Percentiles rank a stretch among this genome's conserved stretches.
Evolutionary conservation across 1,140 invertebrate genomes (phyloP).

Genomic region (Parasteatoda tepidariorum): DNA sequence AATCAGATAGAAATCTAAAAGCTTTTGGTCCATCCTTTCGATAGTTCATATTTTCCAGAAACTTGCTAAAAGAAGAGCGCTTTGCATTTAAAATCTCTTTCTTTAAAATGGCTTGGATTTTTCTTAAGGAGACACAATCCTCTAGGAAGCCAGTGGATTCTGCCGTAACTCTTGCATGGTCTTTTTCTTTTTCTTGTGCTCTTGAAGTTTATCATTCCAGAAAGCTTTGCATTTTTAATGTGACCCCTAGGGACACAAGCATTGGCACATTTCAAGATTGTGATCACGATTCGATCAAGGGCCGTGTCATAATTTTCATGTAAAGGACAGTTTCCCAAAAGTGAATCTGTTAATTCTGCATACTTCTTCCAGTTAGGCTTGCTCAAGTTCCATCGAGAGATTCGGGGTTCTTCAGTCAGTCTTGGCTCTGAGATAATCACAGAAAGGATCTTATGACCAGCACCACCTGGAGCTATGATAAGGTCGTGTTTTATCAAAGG

Average conservation of each 20-base stretch:
- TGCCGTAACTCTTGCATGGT: background rate
- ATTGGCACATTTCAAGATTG: background rate
- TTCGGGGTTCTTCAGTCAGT: background rate
- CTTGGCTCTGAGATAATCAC: background rate
- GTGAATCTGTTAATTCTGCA: too few species aligned
- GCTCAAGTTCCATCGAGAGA: background rate
- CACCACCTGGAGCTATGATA: background rate
- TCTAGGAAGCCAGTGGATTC: background rate
- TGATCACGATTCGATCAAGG: background rate
- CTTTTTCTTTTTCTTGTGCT: background rate
- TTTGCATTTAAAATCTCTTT: conserved; percentile 2
- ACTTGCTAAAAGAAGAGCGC: background rate
- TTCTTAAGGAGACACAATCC: background rate
- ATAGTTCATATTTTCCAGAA: too few species aligned
- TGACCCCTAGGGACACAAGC: background rate
- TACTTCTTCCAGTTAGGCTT: background rate
- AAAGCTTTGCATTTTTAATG: conserved; percentile 15
- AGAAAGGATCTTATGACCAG: background rate
- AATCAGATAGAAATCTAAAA: background rate
- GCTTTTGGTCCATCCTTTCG: background rate
- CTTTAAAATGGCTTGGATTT: background rate
- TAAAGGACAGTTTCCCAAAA: background rate
- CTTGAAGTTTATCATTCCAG: background rate
- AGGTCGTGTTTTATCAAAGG: too few species aligned
- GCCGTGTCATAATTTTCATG: background rate